Evolutionary conservation across 2,113 vertebrate genomes (phyloP).

Genomic region (Sander lucioperca): DNA sequence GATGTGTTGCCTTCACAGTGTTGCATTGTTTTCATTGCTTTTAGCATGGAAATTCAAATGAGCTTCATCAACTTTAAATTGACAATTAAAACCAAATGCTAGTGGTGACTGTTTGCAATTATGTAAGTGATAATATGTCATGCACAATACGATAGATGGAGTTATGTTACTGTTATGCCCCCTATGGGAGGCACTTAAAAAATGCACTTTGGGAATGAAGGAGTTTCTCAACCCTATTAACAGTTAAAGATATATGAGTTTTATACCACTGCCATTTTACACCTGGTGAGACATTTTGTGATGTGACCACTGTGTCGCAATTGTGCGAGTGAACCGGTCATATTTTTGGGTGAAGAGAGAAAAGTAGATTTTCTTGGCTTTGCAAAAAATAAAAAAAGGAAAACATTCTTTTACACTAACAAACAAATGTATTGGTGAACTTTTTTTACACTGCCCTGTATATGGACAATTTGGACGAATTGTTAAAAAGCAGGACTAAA

Average conservation of each 20-base stretch:
- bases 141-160: not conserved
- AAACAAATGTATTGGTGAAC: not conserved
- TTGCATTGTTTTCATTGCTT: not conserved
- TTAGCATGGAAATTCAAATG: not conserved
- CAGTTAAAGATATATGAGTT: not conserved
- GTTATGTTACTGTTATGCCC: conserved; percentile 23
- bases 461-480: not conserved
- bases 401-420: no score
- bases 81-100: conserved; percentile 5
- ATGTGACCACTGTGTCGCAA: not conserved
- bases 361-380: not conserved
- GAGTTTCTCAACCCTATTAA: not conserved
- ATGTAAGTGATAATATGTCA: not conserved
- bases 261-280: not conserved
- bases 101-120: not conserved
- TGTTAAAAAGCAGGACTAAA: not conserved
- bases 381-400: not conserved
- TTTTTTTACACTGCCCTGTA: not conserved
- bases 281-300: not conserved
- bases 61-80: not conserved
- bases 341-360: not conserved
- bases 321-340: not conserved
- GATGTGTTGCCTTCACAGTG: not conserved
- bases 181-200: conserved; percentile 24
- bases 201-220: conserved; percentile 25